Evolutionary conservation across 1,140 invertebrate genomes (phyloP), one percentile per base, ranked within the genome.

Genomic region (Schlechtendalia chinensis): DNA sequence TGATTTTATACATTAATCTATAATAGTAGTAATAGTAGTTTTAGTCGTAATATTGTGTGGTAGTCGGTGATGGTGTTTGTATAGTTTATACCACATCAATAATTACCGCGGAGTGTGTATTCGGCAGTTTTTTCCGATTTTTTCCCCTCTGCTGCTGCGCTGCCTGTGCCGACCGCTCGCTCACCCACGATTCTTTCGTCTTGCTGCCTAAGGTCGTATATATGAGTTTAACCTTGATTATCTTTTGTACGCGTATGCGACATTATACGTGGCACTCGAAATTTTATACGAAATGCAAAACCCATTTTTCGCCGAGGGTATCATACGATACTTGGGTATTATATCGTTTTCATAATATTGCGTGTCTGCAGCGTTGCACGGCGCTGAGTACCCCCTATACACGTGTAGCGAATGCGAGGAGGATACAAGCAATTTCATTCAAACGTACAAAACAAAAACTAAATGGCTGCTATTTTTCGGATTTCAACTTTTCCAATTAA

Each of bases 221-320:
- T 29, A 53, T 27, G 69, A 17, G 29, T 32, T 54, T 54, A 72
- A 72, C 69, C 69, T 72, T 72, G 69, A 54, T 72, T 54, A 72
- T 16, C 50, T 53, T 72, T 54, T 72, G 67, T 32, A 12, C 19
- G 59, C 32, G 47, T 12, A 27, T 39, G n/a, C 17, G 19, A 29
- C 47, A 54, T 29, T 27, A 69, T 67, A 14, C 22, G 45, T 50
- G 45, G 8, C 67, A 50, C 67, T 69, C 45, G 8, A 69, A 69
- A 50, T 69, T 17, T 50, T 16, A 50, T 50, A 39, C 67, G 22
- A 69, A 69, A 69, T 47, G 39, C 67, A 50, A 69, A 69, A 50
- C 32, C 63, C 63, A 39, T 67, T 19, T 22, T 12, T 17, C 32
- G 8, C 11, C 29, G 19, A 19, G 61, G n/a, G n/a, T n/a, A n/a